Evolutionary conservation across 92 coral and sea anemone species (phyloP), one percentile per base, ranked within the genome.

Genomic region (Parazoanthus atlanticus): DNA sequence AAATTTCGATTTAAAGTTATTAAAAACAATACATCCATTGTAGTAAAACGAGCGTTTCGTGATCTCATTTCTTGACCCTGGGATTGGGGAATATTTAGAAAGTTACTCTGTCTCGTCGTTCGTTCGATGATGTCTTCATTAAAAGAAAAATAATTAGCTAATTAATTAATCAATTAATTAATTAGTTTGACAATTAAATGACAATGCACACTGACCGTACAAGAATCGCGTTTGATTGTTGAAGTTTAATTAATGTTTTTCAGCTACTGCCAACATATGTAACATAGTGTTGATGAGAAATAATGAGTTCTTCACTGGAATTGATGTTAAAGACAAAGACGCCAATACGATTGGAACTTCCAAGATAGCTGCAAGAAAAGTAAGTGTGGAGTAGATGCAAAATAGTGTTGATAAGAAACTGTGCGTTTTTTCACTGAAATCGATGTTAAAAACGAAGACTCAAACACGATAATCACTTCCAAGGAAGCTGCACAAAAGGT

Each of bases 211-310:
- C 8, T 61, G 69, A 21, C 6, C 25, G 69, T 61, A 13, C 56
- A 25, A 5, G n/a, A 31, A 16, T 58, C 56, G 16, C 6, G 12
- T 30, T 25, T 47, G 23, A 52, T 61, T 76, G 65, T n/a, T 29
- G 40, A 5, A 25, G 26, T 52, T 38, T 41, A 74, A 52, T 75
- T 26, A 15, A 19, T 15, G 13, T 36, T 85, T 47, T 85, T 15
- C 85, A 96, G 99, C 99, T 33, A 91, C 98, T 40, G 99, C 99
- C 8, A 97, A 97, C 85, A 91, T 97, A 43, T 95, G 94, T 82
- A 97, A 97, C 70, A 95, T 97, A 0, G 93, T 97, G 43, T 88
- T 96, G 73, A 97, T 97, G 99, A 91, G 99, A 76, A 97, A 96
- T 76, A 95, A 95, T 34, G 99, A 97, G 72, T 90, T 97, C 34